phyloP scores from a whole-genome alignment of 2,888 invertebrate genomes.

The Deilephila porcellus region DNA sequence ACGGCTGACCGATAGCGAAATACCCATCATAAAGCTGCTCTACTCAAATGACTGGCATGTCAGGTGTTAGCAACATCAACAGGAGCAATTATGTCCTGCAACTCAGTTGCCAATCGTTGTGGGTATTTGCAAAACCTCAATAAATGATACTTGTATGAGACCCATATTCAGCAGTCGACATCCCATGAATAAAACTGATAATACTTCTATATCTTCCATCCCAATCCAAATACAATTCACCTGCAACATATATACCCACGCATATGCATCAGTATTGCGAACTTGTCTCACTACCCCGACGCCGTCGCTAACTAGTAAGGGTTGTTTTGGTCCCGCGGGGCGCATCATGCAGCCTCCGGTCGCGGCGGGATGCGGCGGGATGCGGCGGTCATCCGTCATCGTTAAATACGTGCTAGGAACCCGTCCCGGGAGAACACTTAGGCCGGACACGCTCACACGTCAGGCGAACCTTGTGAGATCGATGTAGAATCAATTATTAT shows the following conservation, averaged over 20 bases:
- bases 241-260: not conserved
- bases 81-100: no score
- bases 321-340: not conserved
- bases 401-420: not conserved
- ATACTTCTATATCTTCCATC: no score
- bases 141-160: no score
- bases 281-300: not conserved
- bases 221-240: no score
- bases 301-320: not conserved
- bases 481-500: not conserved
- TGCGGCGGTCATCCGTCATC: conserved; percentile 13
- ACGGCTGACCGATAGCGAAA: no score
- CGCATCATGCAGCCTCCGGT: not conserved
- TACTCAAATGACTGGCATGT: no score
- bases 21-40: no score
- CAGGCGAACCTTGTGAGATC: not conserved
- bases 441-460: not conserved
- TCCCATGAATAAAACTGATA: no score
- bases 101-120: no score
- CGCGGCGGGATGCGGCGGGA: not conserved
- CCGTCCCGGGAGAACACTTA: conserved; percentile 14
- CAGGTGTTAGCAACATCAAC: no score
- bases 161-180: no score
- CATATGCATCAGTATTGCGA: not conserved
- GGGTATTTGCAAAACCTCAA: no score